phyloP scores from a whole-genome alignment of 2,797 vertebrate species.

The Megalops cyprinoides region DNA sequence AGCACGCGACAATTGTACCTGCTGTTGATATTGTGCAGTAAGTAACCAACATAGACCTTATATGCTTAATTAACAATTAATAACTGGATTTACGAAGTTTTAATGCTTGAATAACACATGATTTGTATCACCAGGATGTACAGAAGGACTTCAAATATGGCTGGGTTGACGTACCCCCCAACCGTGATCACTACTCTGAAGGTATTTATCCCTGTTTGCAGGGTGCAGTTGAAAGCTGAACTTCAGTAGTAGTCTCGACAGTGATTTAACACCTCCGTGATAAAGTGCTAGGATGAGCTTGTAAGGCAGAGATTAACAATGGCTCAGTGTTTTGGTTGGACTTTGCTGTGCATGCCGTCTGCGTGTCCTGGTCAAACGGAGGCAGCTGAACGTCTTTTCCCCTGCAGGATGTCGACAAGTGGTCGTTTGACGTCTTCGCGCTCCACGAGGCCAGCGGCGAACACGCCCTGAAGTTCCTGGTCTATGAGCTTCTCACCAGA shows the following conservation, averaged over 20 bases:
- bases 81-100: too few species aligned
- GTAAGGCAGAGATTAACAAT: neutral
- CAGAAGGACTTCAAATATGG: conserved; percentile 92
- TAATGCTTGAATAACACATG: neutral
- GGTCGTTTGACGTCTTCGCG: conserved; percentile 96
- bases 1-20: too few species aligned
- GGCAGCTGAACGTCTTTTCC: conserved; percentile 12
- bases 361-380: neutral
- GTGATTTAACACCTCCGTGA: neutral
- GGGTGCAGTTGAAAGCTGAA: neutral
- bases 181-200: conserved; percentile 88
- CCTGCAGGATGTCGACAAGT: conserved; percentile 91
- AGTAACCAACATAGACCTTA: too few species aligned
- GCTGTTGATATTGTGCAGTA: too few species aligned
- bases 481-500: conserved; percentile 95
- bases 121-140: conserved; percentile 84
- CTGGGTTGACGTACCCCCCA: conserved; percentile 89
- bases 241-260: neutral
- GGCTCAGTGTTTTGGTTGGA: neutral
- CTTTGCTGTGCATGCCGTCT: neutral
- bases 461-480: conserved; percentile 96
- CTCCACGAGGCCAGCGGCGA: conserved; percentile 92
- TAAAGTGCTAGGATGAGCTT: neutral
- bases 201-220: conserved; percentile 68
- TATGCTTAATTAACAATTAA: too few species aligned